A percentile compares a stretch with the other conserved stretches of the same genome.
Conservation (phyloP, 2,888 invertebrate genomes). For the Hermaeophaga mercurialis region DNA sequence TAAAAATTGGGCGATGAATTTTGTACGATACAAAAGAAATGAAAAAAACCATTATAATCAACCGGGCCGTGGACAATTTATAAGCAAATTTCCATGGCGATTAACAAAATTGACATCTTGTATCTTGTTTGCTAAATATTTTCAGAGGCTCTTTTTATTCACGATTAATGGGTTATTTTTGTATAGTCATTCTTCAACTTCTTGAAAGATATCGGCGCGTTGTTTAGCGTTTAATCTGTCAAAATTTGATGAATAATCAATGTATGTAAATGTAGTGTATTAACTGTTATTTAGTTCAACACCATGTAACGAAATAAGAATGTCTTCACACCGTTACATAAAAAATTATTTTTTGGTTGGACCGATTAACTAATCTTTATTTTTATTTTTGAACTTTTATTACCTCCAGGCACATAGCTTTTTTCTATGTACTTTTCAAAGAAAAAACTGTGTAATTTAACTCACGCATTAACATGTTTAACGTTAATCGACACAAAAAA, state of each 20-base stretch:
- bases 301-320: not conserved
- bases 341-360: too few species aligned
- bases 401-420: too few species aligned
- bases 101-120: conserved; percentile 33
- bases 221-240: conserved; percentile 13
- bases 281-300: conserved; percentile 5
- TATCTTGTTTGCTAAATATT: conserved; percentile 32
- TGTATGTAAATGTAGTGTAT: conserved; percentile 5
- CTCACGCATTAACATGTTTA: too few species aligned
- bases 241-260: conserved; percentile 18
- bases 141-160: conserved; percentile 26
- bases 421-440: too few species aligned
- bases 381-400: too few species aligned
- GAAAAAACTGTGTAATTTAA: too few species aligned
- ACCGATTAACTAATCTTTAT: too few species aligned
- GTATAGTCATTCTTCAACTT: conserved; percentile 11
- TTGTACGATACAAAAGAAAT: conserved; percentile 25
- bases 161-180: conserved; percentile 26
- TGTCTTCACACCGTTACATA: not conserved
- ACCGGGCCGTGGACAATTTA: conserved; percentile 30
- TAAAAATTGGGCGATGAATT: conserved; percentile 31
- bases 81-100: conserved; percentile 34
- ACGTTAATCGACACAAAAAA: too few species aligned
- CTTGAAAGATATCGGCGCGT: conserved; percentile 11
- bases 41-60: conserved; percentile 27